These are phyloP conservation scores for Melanotaenia parkinsoni DNA, from an alignment of 2,797 vertebrate genomes.

Conservation along the genomic window DNA sequence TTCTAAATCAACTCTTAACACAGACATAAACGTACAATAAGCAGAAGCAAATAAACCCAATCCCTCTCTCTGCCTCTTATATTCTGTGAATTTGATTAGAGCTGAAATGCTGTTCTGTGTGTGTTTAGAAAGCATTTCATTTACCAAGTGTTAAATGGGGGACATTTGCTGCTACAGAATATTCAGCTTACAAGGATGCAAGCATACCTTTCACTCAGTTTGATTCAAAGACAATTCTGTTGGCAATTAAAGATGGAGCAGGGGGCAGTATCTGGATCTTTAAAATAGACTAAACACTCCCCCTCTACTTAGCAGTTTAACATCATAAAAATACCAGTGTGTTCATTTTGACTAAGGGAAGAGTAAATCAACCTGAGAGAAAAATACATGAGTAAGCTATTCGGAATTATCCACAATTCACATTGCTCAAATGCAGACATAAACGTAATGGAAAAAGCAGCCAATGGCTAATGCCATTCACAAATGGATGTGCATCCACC, in stretches of 20 bases:
- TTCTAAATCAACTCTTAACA: conserved; percentile 34
- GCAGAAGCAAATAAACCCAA: conserved; percentile 24
- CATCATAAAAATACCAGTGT: not conserved
- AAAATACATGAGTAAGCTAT: conserved; percentile 7
- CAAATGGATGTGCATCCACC: conserved; percentile 18
- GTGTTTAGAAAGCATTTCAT: conserved; percentile 40
- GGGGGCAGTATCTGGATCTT: conserved; percentile 14
- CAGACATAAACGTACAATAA: conserved; percentile 32
- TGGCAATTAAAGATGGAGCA: conserved; percentile 21
- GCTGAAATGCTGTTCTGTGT: conserved; percentile 33
- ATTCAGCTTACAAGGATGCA: conserved; percentile 18
- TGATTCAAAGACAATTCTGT: conserved; percentile 20
- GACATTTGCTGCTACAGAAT: conserved; percentile 18
- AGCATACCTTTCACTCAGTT: conserved; percentile 27
- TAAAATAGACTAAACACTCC: not conserved
- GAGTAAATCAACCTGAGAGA: not conserved
- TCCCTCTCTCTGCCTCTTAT: conserved; percentile 9
- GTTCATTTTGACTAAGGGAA: conserved; percentile 7
- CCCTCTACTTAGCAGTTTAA: conserved; percentile 17
- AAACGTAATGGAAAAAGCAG: conserved; percentile 12
- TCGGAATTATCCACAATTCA: conserved; percentile 3
- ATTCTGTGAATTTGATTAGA: conserved; percentile 38
- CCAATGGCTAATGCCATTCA: conserved; percentile 6
- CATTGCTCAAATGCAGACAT: conserved; percentile 7
- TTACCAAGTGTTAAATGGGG: conserved; percentile 19